These are phyloP conservation scores for Rhea pennata DNA, from an alignment of 2,113 vertebrate genomes.

Conservation along the genomic window DNA sequence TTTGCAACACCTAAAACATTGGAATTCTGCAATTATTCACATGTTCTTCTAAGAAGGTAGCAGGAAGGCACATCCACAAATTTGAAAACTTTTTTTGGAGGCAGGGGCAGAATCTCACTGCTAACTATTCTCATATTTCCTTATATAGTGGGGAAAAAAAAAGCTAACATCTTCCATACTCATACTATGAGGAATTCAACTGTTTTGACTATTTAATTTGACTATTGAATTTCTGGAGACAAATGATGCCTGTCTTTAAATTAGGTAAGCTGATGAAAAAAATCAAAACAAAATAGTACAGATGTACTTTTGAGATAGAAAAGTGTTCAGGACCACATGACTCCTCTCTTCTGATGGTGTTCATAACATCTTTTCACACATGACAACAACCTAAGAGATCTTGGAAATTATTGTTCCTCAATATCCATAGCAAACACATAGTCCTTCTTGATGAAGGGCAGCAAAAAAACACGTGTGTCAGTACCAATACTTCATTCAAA, in stretches of 20 bases:
- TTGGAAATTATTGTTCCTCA: not conserved
- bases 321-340: not conserved
- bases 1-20: not conserved
- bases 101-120: no score
- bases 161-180: not conserved
- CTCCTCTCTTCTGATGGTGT: not conserved
- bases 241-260: not conserved
- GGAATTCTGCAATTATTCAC: not conserved
- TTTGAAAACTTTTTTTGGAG: no score
- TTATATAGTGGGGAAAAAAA: not conserved
- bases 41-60: not conserved
- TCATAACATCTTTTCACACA: not conserved
- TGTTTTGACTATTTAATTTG: not conserved
- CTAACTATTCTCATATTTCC: no score
- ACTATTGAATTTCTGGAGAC: not conserved
- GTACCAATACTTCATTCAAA: not conserved
- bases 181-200: not conserved
- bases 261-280: not conserved
- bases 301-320: not conserved
- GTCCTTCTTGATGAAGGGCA: not conserved
- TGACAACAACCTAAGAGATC: not conserved
- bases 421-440: not conserved
- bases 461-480: not conserved
- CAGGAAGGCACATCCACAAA: not conserved
- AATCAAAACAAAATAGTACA: not conserved